Conservation (phyloP, 2,797 vertebrate species). For the Oryzias dopingdopingensis region DNA sequence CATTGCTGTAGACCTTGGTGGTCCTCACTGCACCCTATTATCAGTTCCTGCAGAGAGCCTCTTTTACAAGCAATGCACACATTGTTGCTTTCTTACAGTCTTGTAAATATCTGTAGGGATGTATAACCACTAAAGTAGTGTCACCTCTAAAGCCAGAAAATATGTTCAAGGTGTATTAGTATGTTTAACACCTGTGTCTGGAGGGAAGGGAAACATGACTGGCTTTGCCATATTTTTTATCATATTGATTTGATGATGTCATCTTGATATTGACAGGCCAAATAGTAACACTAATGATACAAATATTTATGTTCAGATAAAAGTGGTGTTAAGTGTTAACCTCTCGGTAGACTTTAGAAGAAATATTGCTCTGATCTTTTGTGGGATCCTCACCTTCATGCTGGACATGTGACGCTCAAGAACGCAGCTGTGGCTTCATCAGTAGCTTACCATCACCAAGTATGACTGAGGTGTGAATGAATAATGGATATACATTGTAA, state of each 20-base stretch:
- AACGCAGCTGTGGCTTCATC: no score
- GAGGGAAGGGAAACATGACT: conserved; percentile 56
- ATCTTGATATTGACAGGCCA: conserved; percentile 53
- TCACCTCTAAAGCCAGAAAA: conserved; percentile 57
- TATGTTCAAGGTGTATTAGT: conserved; percentile 53
- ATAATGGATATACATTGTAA: no score
- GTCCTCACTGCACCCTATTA: conserved; percentile 33
- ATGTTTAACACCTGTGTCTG: conserved; percentile 63
- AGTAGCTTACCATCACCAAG: no score
- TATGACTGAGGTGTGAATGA: no score
- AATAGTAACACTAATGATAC: conserved; percentile 67
- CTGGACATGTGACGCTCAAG: no score
- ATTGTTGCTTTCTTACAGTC: conserved; percentile 42
- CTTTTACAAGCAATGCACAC: conserved; percentile 44
- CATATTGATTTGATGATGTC: conserved; percentile 65
- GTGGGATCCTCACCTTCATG: no score
- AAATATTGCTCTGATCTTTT: no score
- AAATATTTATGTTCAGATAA: conserved; percentile 57
- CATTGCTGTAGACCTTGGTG: conserved; percentile 45
- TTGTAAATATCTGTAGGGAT: conserved; percentile 52
- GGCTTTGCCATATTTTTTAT: conserved; percentile 57
- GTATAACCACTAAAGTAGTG: conserved; percentile 41
- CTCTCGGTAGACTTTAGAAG: no score
- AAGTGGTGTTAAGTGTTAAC: not conserved
- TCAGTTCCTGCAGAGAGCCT: conserved; percentile 39